phyloP scores from a whole-genome alignment of 2,888 invertebrate species.

The Mimachlamys varia region DNA sequence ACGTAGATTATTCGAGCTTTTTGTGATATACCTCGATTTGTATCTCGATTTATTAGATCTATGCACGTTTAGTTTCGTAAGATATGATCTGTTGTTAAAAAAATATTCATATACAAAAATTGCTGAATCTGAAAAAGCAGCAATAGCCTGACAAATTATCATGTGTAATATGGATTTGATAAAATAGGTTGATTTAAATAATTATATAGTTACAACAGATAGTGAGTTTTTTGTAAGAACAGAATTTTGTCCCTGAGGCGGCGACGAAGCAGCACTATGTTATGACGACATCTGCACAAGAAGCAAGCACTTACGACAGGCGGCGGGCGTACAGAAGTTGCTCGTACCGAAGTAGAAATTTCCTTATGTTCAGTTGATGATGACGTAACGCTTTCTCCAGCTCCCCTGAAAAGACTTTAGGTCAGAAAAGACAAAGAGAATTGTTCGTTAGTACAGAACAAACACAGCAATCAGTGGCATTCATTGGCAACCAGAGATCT shows the following conservation, averaged over 20 bases:
- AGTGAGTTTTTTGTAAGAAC: not conserved
- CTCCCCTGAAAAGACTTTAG: conserved; percentile 48
- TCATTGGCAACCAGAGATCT: not conserved
- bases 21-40: too few relatives aligned
- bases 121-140: too few relatives aligned
- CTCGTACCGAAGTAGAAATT: conserved; percentile 12
- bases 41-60: too few relatives aligned
- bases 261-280: conserved; percentile 19
- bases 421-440: conserved; percentile 41
- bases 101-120: too few relatives aligned
- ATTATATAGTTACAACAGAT: too few relatives aligned
- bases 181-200: too few relatives aligned
- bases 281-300: conserved; percentile 8
- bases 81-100: too few relatives aligned
- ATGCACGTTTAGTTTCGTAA: too few relatives aligned
- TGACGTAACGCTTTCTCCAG: conserved; percentile 14
- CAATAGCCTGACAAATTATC: too few relatives aligned
- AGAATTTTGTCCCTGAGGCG: not conserved
- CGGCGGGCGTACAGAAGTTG: conserved; percentile 24
- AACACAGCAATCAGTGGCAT: not conserved
- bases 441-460: conserved; percentile 38
- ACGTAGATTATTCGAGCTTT: too few relatives aligned
- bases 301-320: conserved; percentile 36
- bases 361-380: conserved; percentile 20
- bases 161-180: too few relatives aligned